A percentile compares a stretch with the other conserved stretches of the same genome.
Evolutionary conservation across 2,113 vertebrate genomes (phyloP).

Genomic region (Ariopsis seemanni): DNA sequence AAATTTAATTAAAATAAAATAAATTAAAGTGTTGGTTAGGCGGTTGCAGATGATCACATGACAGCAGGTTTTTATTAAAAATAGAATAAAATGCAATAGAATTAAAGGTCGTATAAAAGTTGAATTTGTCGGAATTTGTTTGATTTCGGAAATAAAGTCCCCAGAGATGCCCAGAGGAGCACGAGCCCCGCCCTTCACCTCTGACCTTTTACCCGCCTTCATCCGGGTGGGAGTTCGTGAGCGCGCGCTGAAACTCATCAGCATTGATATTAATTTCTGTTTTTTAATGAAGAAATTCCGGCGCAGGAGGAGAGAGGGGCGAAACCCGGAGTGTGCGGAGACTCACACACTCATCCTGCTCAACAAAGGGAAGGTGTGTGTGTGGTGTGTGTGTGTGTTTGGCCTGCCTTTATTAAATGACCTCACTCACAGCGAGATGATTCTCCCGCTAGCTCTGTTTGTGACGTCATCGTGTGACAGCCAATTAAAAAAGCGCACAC

Average conservation of each 20-base stretch:
- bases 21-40: neutral
- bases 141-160: constrained; percentile 7
- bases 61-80: neutral
- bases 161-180: neutral
- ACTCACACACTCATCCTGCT: constrained; percentile 17
- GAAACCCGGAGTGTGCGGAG: neutral
- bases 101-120: neutral
- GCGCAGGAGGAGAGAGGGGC: neutral
- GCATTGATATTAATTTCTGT: neutral
- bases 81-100: neutral
- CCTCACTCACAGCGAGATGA: constrained; percentile 11
- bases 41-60: neutral
- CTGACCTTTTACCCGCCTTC: neutral
- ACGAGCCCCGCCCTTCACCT: neutral
- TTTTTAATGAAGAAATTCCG: neutral
- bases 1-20: neutral
- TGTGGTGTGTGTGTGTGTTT: neutral
- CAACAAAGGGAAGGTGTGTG: neutral
- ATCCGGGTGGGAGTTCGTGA: neutral
- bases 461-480: neutral
- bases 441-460: neutral
- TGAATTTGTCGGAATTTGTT: neutral
- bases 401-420: constrained; percentile 15
- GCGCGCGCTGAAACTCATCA: neutral
- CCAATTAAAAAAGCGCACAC: constrained; percentile 41